Conservation (phyloP, 2,888 invertebrate species). For the Parasteatoda lunata region DNA sequence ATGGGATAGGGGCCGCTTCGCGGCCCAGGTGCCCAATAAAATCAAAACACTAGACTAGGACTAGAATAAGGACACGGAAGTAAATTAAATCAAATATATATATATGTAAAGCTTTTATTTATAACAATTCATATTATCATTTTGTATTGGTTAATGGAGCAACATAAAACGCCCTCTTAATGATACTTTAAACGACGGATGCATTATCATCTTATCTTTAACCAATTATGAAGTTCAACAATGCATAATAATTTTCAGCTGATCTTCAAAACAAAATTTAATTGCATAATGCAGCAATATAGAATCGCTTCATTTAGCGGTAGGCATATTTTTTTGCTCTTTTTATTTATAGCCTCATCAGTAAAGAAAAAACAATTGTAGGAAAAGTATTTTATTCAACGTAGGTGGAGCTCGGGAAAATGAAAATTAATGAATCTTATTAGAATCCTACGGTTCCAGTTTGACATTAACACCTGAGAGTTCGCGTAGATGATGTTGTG, state of each 20-base stretch:
- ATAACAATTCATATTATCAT: no score
- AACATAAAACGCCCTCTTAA: constrained; percentile 13
- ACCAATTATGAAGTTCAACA: constrained; percentile 37
- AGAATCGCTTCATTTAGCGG: neutral
- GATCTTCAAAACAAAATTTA: constrained; percentile 36
- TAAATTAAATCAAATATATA: no score
- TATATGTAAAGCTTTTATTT: no score
- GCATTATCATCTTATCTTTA: constrained; percentile 31
- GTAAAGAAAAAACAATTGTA: neutral
- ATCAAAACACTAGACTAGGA: no score
- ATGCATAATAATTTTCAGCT: constrained; percentile 25
- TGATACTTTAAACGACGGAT: constrained; percentile 10
- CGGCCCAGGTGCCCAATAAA: no score
- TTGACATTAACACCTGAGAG: constrained; percentile 59
- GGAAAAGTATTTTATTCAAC: constrained; percentile 48
- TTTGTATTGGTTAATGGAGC: constrained; percentile 24
- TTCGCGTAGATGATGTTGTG: constrained; percentile 39
- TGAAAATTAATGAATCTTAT: constrained; percentile 66
- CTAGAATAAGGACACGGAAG: no score
- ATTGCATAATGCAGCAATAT: constrained; percentile 37
- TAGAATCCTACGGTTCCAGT: constrained; percentile 37
- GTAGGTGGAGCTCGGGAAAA: constrained; percentile 58
- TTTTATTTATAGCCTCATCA: constrained; percentile 21
- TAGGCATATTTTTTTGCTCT: constrained; percentile 12
- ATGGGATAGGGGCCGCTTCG: no score